Evolutionary conservation across 2,113 vertebrate genomes (phyloP).

Genomic region (Oreochromis tanganicae): DNA sequence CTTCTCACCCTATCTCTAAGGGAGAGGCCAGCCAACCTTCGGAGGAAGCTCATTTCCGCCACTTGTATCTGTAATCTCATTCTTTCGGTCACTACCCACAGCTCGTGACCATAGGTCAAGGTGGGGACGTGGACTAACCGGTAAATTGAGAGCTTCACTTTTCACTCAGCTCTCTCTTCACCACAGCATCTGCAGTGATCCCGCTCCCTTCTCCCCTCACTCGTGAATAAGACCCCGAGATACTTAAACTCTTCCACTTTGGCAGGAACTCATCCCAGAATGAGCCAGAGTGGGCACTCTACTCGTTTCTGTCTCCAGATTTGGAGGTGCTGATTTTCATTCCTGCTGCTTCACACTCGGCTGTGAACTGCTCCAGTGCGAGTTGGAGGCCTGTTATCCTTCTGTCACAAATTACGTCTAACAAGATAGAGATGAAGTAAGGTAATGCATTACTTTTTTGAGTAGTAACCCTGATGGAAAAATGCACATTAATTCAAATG

Average conservation of each 20-base stretch:
- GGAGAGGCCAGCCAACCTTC: background rate
- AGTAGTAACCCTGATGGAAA: background rate
- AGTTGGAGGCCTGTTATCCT: background rate
- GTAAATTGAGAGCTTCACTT: background rate
- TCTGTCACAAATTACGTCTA: background rate
- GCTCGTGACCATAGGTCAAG: background rate
- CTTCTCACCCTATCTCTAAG: background rate
- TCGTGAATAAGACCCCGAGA: background rate
- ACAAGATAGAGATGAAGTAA: background rate
- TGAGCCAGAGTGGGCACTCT: background rate
- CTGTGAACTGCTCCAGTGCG: background rate
- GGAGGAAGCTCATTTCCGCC: background rate
- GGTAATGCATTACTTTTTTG: background rate
- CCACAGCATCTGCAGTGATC: background rate
- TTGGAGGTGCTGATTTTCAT: background rate
- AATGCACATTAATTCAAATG: background rate
- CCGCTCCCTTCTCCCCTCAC: background rate
- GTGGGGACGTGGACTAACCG: fast-evolving
- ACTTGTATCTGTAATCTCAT: background rate
- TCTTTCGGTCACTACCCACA: background rate
- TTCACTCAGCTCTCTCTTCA: background rate
- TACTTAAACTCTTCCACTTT: background rate
- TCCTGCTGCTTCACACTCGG: background rate
- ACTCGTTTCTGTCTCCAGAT: background rate
- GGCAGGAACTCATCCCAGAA: background rate